A percentile compares a stretch with the other conserved stretches of the same genome.
Conservation (phyloP, 2,888 invertebrate genomes). For the Leucozona laternaria region DNA sequence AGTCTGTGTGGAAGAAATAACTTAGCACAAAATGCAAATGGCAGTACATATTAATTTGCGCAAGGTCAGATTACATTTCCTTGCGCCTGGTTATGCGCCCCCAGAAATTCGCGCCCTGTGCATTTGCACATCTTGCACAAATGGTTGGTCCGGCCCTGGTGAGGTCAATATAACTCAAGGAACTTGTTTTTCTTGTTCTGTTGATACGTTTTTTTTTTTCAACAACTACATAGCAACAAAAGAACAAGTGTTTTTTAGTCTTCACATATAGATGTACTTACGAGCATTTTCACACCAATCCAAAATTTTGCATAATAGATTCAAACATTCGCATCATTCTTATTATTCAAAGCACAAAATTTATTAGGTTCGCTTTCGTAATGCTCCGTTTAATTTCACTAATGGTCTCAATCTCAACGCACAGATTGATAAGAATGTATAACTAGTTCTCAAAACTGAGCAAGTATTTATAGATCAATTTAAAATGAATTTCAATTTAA, state of each 20-base stretch:
- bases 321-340: conserved; percentile 10
- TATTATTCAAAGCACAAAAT: conserved; percentile 52
- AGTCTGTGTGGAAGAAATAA: no score
- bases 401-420: not conserved
- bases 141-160: no score
- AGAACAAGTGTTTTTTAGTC: not conserved
- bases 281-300: not conserved
- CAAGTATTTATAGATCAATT: not conserved
- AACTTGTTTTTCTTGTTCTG: conserved; percentile 20
- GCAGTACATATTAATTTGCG: no score
- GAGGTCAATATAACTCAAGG: conserved; percentile 5
- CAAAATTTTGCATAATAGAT: not conserved
- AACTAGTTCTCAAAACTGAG: not conserved
- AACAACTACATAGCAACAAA: not conserved
- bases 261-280: not conserved
- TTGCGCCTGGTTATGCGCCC: no score
- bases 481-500: no score
- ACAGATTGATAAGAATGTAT: not conserved
- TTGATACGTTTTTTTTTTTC: not conserved
- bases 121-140: no score
- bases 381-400: conserved; percentile 48
- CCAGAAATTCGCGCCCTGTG: no score
- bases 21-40: no score
- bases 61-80: no score
- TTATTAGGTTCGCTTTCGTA: conserved; percentile 16